These are phyloP conservation scores for Pissodes strobi DNA, from an alignment of 1,140 invertebrate genomes.

Conservation along the genomic window DNA sequence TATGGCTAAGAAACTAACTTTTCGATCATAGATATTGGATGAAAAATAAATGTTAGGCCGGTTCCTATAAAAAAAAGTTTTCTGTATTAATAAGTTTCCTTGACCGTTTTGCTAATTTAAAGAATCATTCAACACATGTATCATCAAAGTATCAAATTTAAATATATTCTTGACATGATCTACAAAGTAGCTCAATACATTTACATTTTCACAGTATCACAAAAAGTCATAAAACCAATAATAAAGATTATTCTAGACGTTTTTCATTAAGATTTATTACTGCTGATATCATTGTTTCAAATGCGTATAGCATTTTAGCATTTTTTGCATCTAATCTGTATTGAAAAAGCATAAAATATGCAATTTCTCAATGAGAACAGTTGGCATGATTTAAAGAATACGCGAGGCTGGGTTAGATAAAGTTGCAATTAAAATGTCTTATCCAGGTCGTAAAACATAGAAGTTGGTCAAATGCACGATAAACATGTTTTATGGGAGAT, in stretches of 20 bases:
- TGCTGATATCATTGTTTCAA: constrained; percentile 10
- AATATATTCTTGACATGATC: too few species aligned
- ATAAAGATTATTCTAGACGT: neutral
- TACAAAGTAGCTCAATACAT: constrained; percentile 1
- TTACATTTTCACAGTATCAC: neutral
- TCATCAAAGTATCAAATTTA: too few species aligned
- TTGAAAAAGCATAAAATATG: constrained; percentile 8
- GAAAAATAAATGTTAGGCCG: too few species aligned
- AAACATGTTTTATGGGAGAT: constrained; percentile 5
- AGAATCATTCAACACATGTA: too few species aligned
- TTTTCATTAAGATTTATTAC: constrained; percentile 16
- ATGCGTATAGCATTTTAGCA: neutral
- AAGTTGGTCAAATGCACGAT: constrained; percentile 7
- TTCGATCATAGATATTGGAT: too few species aligned
- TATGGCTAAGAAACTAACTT: too few species aligned
- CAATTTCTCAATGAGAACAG: constrained; percentile 11
- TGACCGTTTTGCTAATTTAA: too few species aligned
- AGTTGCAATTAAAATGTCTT: constrained; percentile 15
- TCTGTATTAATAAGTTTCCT: too few species aligned
- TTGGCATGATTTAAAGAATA: constrained; percentile 6
- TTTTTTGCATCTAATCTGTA: neutral
- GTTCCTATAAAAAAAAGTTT: too few species aligned
- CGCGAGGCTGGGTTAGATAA: constrained; percentile 1
- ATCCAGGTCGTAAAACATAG: constrained; percentile 1
- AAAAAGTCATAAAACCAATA: constrained; percentile 14